Conservation (phyloP, 2,797 vertebrate species). For the Sebastes elongatus region DNA sequence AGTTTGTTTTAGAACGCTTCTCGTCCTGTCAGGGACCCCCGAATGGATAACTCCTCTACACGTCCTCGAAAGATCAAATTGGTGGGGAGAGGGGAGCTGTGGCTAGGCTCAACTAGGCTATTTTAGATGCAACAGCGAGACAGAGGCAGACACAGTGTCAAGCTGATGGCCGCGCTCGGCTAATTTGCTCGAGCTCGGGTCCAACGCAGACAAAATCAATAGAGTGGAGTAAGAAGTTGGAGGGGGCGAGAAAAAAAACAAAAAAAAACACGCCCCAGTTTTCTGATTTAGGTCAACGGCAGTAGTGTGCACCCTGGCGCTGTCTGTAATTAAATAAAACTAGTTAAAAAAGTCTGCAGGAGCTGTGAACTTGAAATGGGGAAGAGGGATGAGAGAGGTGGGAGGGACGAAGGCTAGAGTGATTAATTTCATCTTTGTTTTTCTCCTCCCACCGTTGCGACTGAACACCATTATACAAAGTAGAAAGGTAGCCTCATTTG, state of each 20-base stretch:
- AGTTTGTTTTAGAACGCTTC: slow-evolving; percentile 52
- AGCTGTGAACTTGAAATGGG: slow-evolving; percentile 51
- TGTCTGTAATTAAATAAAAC: slow-evolving; percentile 80
- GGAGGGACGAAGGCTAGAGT: slow-evolving; percentile 43
- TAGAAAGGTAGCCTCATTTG: slow-evolving; percentile 74
- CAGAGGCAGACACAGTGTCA: slow-evolving; percentile 11
- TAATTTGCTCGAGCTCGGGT: slow-evolving; percentile 61
- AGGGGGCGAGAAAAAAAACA: slow-evolving; percentile 1
- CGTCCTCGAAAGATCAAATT: slow-evolving; percentile 52
- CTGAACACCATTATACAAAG: slow-evolving; percentile 56
- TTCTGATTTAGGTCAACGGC: slow-evolving; percentile 81
- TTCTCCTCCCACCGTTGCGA: slow-evolving; percentile 64
- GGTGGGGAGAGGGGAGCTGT: slow-evolving; percentile 17
- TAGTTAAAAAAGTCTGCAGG: slow-evolving; percentile 61
- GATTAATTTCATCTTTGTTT: slow-evolving; percentile 78
- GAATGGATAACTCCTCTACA: slow-evolving; percentile 33
- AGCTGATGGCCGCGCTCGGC: slow-evolving; percentile 44
- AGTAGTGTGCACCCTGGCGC: slow-evolving; percentile 68
- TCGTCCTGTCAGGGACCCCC: slow-evolving; percentile 25
- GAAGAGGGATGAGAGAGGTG: slow-evolving; percentile 36
- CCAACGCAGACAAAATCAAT: slow-evolving; percentile 73
- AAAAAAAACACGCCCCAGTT: slow-evolving; percentile 73
- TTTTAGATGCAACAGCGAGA: slow-evolving; percentile 34
- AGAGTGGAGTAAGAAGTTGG: slow-evolving; percentile 65
- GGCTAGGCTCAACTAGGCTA: not conserved